Percentiles rank a stretch among this genome's conserved stretches.
Evolutionary conservation across 2,113 vertebrate genomes (phyloP).

Genomic region (Prietella phreatophila): DNA sequence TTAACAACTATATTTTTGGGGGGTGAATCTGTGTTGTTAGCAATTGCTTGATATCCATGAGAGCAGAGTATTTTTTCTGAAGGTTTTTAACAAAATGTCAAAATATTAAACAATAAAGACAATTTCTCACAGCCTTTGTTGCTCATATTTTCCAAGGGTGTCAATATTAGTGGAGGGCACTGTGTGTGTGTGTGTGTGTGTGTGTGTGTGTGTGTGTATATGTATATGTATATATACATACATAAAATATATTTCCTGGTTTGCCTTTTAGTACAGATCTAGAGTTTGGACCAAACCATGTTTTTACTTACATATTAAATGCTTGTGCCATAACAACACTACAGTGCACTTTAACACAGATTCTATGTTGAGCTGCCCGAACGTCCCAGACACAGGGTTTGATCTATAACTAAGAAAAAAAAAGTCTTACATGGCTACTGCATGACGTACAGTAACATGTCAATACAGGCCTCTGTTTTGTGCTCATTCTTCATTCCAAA

Average conservation of each 20-base stretch:
- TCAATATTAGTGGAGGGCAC: too few relatives aligned
- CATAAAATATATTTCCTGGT: background rate
- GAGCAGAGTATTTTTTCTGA: too few relatives aligned
- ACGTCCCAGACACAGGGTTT: slow-evolving; percentile 29
- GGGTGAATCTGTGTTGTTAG: too few relatives aligned
- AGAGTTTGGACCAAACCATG: slow-evolving; percentile 53
- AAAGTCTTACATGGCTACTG: slow-evolving; percentile 24
- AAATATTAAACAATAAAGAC: too few relatives aligned
- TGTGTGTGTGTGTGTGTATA: too few relatives aligned
- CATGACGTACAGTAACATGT: slow-evolving; percentile 22
- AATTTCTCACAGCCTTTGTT: too few relatives aligned
- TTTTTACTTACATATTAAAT: slow-evolving; percentile 42
- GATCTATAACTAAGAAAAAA: background rate
- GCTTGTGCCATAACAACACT: slow-evolving; percentile 57
- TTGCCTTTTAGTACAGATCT: slow-evolving; percentile 46
- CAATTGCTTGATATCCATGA: too few relatives aligned
- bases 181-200: too few relatives aligned
- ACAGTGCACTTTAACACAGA: slow-evolving; percentile 58
- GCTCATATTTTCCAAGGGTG: too few relatives aligned
- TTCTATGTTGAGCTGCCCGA: background rate
- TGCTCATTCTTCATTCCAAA: slow-evolving; percentile 36
- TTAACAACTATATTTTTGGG: too few relatives aligned
- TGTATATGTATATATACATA: too few relatives aligned
- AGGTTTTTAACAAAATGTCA: too few relatives aligned
- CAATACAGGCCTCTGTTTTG: slow-evolving; percentile 41